Evolutionary conservation across 2,888 invertebrate species (phyloP), one percentile per base, ranked within the genome.

Genomic region (Gortyna flavago): DNA sequence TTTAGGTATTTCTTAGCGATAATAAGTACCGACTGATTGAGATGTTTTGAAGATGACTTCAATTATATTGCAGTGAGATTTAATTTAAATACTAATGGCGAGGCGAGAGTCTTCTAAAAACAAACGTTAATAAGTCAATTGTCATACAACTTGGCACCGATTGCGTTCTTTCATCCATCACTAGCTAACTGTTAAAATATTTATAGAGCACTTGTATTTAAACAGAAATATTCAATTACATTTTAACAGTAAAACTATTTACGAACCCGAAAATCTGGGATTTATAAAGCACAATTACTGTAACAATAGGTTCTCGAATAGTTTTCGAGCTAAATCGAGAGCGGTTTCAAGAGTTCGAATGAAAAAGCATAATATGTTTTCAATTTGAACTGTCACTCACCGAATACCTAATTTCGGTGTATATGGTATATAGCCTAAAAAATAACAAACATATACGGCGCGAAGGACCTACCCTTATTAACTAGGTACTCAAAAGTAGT

Each of bases 81-180:
- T 72, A 65, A 78, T 75, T 72, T 85, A 75, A 75, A 78, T 44
- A 78, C 38, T 78, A 82, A 83, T 83, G 75, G 75, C 67, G 18
- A 44, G 57, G 6, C 70, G 29, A 70, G 54, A 71, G 75, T 57
- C 44, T 77, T 75, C 75, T 82, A 82, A 72, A 75, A 75, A 75
- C 83, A 71, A 83, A 78, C 35, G 32, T 35, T 85, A 75, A 73
- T 86, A 74, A 81, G 51, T 85, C 72, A 84, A 84, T 80, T 83
- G 76, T 82, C 79, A 76, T 44, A 66, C 29, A 79, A 76, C 35
- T 79, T 86, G 80, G 84, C 85, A 78, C 48, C 8, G 29, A n/a
- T 0, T 59, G 69, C 51, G 44, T 78, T 73, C 41, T 44, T 59
- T 81, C 6, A 29, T 51, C 61, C 44, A 62, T 69, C 3, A 72